Evolutionary conservation across 2,888 invertebrate genomes (phyloP), one percentile per base, ranked within the genome.

Genomic region (Tachina fera): DNA sequence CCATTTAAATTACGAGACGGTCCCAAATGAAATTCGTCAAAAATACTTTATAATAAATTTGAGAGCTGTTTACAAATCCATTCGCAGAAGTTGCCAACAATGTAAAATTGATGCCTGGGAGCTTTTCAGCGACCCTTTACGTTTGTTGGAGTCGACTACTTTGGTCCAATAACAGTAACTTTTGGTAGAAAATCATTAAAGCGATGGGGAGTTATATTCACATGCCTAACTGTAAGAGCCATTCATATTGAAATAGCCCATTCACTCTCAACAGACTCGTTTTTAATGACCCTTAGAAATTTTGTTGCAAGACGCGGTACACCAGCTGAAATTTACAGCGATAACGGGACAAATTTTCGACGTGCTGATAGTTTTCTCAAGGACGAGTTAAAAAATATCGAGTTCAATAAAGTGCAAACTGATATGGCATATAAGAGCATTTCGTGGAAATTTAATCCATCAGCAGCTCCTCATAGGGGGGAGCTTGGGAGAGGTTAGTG

Each of bases 101-200:
- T 88, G 88, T 47, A 87, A 86, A 75, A 87, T 83, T 31, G 68
- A 71, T 9, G 87, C 43, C 63, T 86, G n/a, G 84, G 75, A 14
- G 83, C 56, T 19, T 85, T 81, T 43, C 72, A 87, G 53, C 80
- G 84, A 10, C 87, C 85, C 6, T 88, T 89, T 31, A 87, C 86
- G 2, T 87, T 78, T 16, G 87, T 84, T 1, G 87, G 86, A n/a
- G 63, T 88, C 9, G 87, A 88, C n/a, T 88, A 85, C 19, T 89
- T 88, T 63, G 88, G 88, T 1, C 87, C 88, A 14, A 43, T 88
- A 3, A 22, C 61, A 14, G 87, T 87, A 5, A 82, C 80, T 6
- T 58, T 87, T 60, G 87, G 87, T 11, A 76, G 87, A 61, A 77
- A 81, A 9, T 60, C 63, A 11, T 86, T 88, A 61, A 87, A 22